Conservation (phyloP, 2,888 invertebrate species). For the Catocala sponsa region DNA sequence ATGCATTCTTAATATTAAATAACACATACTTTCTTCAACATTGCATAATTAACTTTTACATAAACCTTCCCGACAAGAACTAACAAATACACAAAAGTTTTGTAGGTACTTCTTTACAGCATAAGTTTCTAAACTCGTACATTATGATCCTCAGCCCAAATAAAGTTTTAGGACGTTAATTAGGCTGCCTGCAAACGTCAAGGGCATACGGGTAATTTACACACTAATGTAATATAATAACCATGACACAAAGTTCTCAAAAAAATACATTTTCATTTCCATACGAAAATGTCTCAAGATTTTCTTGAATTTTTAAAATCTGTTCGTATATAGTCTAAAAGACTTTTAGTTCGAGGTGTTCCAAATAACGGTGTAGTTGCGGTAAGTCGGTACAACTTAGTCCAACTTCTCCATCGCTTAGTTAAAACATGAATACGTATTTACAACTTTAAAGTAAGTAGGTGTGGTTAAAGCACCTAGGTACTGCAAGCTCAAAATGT, state of each 20-base stretch:
- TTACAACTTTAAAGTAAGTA: constrained; percentile 15
- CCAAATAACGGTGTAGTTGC: constrained; percentile 20
- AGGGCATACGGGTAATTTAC: constrained; percentile 4
- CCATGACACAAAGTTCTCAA: background rate
- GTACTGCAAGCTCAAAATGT: background rate
- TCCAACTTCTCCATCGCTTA: constrained; percentile 23
- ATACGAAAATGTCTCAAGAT: background rate
- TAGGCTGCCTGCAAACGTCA: background rate
- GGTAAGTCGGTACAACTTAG: constrained; percentile 30
- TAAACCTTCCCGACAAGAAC: background rate
- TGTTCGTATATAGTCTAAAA: background rate
- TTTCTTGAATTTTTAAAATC: background rate
- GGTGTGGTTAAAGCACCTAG: background rate
- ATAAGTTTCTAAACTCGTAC: background rate
- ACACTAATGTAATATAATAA: too few relatives aligned
- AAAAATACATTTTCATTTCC: background rate
- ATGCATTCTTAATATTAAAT: too few relatives aligned
- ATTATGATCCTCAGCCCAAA: background rate
- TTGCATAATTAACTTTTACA: too few relatives aligned
- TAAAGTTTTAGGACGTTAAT: constrained; percentile 2
- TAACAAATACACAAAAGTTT: background rate
- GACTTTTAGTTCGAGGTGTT: constrained; percentile 28
- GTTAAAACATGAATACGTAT: constrained; percentile 35
- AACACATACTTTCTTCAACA: too few relatives aligned
- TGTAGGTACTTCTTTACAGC: background rate